Conservation (phyloP, 2,113 vertebrate species). For the Pyrgilauda ruficollis region DNA sequence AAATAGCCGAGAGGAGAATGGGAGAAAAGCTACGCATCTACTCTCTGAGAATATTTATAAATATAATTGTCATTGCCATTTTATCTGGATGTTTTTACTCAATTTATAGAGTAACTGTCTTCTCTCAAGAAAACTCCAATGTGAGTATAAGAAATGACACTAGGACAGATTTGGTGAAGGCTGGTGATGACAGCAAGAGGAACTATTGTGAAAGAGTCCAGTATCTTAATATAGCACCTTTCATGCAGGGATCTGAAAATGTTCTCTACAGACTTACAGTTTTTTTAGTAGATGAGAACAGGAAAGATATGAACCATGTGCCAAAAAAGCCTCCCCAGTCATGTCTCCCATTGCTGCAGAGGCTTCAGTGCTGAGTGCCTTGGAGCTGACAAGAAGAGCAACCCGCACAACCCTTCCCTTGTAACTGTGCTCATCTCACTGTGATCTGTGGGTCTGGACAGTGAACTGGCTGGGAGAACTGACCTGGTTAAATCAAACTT, state of each 20-base stretch:
- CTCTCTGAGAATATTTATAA: conserved; percentile 81
- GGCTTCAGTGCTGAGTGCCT: neutral
- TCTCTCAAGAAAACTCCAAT: conserved; percentile 80
- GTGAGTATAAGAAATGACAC: conserved; percentile 52
- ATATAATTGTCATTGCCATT: conserved; percentile 82
- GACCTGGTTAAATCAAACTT: neutral
- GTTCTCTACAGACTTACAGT: neutral
- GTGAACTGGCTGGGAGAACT: neutral
- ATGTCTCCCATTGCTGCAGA: neutral
- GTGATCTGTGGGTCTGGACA: neutral
- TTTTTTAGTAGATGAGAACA: neutral
- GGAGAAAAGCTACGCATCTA: conserved; percentile 85
- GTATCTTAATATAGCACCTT: conserved; percentile 28
- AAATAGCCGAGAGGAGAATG: conserved; percentile 82
- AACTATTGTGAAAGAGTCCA: conserved; percentile 27
- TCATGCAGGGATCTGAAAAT: neutral
- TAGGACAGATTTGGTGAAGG: neutral
- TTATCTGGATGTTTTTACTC: conserved; percentile 87
- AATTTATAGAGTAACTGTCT: conserved; percentile 87
- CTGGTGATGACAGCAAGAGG: conserved; percentile 8
- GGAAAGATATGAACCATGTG: neutral
- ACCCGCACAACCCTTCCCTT: neutral
- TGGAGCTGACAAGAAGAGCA: neutral
- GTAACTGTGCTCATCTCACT: neutral
- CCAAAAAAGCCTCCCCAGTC: neutral